Conservation (phyloP, 2,888 invertebrate genomes). For the Pristionchus japonicus region DNA sequence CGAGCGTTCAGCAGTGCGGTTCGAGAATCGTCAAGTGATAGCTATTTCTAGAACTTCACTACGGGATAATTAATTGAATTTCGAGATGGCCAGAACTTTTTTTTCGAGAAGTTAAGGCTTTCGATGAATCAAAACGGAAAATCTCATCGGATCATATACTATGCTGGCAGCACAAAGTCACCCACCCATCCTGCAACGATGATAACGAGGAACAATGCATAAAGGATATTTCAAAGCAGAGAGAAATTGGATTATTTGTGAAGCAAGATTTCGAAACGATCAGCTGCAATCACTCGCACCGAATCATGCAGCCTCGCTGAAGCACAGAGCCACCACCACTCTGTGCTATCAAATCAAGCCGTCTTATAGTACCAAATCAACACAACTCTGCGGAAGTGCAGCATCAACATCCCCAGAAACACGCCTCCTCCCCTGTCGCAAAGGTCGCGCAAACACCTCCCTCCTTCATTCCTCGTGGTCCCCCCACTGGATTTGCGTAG, state of each 20-base stretch:
- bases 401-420: neutral
- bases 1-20: neutral
- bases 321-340: too few species aligned
- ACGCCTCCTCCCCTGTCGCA: neutral
- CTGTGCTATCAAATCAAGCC: too few species aligned
- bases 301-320: too few species aligned
- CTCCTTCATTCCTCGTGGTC: too few species aligned
- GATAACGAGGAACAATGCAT: too few species aligned
- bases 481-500: neutral
- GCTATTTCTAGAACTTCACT: neutral
- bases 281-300: too few species aligned
- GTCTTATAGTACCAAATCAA: too few species aligned
- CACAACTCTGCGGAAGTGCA: neutral
- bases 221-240: too few species aligned
- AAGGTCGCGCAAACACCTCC: slow-evolving; percentile 39
- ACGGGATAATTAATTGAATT: neutral
- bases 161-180: neutral
- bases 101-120: too few species aligned
- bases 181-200: too few species aligned
- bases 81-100: neutral
- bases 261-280: too few species aligned
- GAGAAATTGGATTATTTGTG: too few species aligned
- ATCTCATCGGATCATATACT: neutral
- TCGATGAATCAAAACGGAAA: neutral
- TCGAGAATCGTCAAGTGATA: neutral